Conservation (phyloP, 2,797 vertebrate species). For the Myotis planiceps region DNA sequence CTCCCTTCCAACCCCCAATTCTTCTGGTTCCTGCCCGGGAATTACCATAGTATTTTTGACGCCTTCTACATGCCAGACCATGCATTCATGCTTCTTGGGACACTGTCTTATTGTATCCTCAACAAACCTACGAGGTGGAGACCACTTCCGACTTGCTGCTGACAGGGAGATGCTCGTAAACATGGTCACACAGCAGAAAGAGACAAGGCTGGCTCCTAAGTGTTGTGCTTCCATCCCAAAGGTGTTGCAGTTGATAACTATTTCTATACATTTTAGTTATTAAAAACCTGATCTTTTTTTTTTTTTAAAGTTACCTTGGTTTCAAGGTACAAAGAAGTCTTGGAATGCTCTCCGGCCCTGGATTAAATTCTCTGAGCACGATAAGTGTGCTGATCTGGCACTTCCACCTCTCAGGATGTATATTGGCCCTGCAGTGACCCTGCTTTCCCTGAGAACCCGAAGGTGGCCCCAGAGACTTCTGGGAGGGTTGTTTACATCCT, state of each 20-base stretch:
- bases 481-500: not conserved
- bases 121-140: not conserved
- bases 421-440: not conserved
- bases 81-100: not conserved
- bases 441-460: not conserved
- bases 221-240: not conserved
- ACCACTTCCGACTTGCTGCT: not conserved
- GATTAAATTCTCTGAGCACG: not conserved
- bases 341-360: not conserved
- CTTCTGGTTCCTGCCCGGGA: not conserved
- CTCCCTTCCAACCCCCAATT: not conserved
- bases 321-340: not conserved
- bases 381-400: not conserved
- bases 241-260: not conserved
- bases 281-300: not conserved
- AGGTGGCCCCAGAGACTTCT: not conserved
- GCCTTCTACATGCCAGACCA: not conserved
- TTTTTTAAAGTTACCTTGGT: not conserved
- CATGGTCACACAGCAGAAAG: not conserved
- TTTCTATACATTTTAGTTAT: not conserved
- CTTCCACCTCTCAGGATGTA: not conserved
- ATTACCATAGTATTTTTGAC: not conserved
- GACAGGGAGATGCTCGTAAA: not conserved
- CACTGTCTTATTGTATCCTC: not conserved
- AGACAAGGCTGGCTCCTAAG: not conserved